Conservation (phyloP, 2,888 invertebrate genomes). For the Noctua janthina region DNA sequence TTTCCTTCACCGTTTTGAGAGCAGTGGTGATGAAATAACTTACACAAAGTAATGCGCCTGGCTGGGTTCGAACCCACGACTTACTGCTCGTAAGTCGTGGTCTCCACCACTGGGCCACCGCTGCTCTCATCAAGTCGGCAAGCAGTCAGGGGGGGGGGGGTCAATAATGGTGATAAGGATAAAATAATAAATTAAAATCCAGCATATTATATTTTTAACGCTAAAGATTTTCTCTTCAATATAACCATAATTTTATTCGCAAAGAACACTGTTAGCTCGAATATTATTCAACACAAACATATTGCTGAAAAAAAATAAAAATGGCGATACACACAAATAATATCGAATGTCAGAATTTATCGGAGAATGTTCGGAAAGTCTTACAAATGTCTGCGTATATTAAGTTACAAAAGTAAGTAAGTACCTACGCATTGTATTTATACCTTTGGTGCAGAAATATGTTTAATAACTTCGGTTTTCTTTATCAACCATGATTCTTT, state of each 20-base stretch:
- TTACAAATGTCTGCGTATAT: conserved; percentile 48
- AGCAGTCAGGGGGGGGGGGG: no score
- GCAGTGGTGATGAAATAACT: no score
- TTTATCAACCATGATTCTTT: conserved; percentile 10
- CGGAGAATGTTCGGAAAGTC: conserved; percentile 44
- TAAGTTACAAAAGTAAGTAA: conserved; percentile 33
- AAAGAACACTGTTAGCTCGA: background rate
- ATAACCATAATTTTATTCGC: conserved; percentile 17
- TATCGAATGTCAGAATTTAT: conserved; percentile 45
- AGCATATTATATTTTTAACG: background rate
- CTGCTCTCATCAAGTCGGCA: no score
- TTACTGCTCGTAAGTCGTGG: no score
- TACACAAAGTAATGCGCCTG: no score
- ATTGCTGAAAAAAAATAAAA: conserved; percentile 8
- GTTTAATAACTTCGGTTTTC: conserved; percentile 22
- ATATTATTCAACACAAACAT: conserved; percentile 13
- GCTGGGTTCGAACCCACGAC: no score
- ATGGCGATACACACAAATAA: conserved; percentile 8
- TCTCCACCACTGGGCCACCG: no score
- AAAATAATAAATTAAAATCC: background rate
- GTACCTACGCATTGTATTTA: conserved; percentile 13
- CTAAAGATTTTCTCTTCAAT: conserved; percentile 5
- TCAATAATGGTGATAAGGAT: background rate
- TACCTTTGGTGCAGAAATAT: conserved; percentile 1
- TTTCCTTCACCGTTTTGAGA: no score